Conservation (phyloP, 2,113 vertebrate genomes). For the Phyllostomus discolor region DNA sequence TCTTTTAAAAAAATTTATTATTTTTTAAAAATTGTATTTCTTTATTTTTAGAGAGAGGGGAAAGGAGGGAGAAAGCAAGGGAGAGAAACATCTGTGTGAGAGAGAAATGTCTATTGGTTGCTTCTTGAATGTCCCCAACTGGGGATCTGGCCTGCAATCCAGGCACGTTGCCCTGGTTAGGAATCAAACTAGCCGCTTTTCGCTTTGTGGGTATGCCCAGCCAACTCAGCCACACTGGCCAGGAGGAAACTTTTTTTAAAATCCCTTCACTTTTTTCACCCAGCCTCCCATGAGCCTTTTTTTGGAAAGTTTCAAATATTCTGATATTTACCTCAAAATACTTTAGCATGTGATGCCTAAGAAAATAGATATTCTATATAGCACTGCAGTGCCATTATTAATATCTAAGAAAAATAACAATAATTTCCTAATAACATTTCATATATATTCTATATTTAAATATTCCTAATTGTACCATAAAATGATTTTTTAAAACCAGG, state of each 20-base stretch:
- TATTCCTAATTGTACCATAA: background rate
- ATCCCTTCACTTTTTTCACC: background rate
- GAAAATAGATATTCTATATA: background rate
- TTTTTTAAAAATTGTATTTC: background rate
- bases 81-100: too few species aligned
- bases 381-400: background rate
- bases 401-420: background rate
- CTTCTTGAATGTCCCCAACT: too few species aligned
- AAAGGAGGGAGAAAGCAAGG: background rate
- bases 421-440: background rate
- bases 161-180: too few species aligned
- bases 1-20: background rate
- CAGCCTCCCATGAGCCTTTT: background rate
- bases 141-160: too few species aligned
- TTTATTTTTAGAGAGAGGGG: background rate
- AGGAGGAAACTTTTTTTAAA: background rate
- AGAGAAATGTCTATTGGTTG: too few species aligned
- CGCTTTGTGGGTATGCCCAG: too few species aligned
- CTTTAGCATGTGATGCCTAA: background rate
- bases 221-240: too few species aligned
- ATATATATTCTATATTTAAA: conserved; percentile 6
- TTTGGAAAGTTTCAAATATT: conserved; percentile 16
- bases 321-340: conserved; percentile 18
- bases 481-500: background rate
- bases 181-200: too few species aligned